These are phyloP conservation scores for Lutra lutra DNA, from an alignment of 2,797 vertebrate genomes.

Conservation along the genomic window DNA sequence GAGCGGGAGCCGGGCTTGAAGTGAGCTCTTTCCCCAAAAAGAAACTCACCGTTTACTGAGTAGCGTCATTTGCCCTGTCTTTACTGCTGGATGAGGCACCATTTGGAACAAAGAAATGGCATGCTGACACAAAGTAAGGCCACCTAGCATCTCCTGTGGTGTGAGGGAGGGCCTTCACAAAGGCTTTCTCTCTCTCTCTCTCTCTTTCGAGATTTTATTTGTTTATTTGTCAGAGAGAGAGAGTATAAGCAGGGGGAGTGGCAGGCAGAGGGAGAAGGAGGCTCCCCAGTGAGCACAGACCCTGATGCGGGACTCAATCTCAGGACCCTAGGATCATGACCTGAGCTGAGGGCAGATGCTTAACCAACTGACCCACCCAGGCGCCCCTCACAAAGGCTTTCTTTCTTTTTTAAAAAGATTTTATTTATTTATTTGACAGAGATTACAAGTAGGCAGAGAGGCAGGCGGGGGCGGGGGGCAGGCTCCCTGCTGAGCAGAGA, in stretches of 20 bases:
- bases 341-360: neutral
- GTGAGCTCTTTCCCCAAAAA: conserved; percentile 70
- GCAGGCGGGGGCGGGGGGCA: too few species aligned
- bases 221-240: neutral
- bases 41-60: conserved; percentile 77
- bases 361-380: neutral
- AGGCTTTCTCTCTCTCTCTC: neutral
- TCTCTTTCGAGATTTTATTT: neutral
- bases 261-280: neutral
- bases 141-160: neutral
- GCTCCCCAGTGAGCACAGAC: neutral
- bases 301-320: neutral
- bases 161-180: neutral
- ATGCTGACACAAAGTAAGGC: conserved; percentile 52
- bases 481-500: too few species aligned
- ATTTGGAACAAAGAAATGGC: conserved; percentile 46
- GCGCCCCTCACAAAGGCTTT: neutral
- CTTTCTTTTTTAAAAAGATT: neutral
- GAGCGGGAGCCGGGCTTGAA: neutral
- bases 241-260: neutral
- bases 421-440: too few species aligned
- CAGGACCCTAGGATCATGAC: neutral
- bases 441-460: too few species aligned
- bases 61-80: conserved; percentile 43
- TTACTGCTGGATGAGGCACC: neutral